A percentile compares a stretch with the other conserved stretches of the same genome.
phyloP scores from a whole-genome alignment of 92 coral and sea anemone genomes.

The Palythoa heliodiscus region DNA sequence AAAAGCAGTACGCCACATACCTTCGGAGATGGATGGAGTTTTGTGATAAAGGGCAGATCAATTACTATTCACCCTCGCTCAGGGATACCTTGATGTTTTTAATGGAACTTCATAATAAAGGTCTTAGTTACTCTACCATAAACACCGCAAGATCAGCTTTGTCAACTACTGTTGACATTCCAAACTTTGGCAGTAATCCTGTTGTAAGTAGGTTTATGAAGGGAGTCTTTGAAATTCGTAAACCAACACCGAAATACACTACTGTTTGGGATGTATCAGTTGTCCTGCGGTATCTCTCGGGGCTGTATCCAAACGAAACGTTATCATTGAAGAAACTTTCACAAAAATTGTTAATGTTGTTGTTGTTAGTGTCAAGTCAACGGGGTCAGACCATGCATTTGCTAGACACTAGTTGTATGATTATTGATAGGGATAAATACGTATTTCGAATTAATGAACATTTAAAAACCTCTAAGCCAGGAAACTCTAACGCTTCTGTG shows the following conservation, averaged over 20 bases:
- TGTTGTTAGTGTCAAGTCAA: not conserved
- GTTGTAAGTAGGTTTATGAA: slow-evolving; percentile 9
- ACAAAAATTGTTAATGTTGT: not conserved
- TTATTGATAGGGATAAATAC: slow-evolving; percentile 35
- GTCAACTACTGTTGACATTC: not conserved
- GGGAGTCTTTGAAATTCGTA: not conserved
- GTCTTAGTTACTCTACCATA: not conserved
- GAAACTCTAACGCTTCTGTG: slow-evolving; percentile 40
- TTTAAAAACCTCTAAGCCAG: slow-evolving; percentile 44
- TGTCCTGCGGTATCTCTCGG: not conserved
- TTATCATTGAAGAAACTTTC: slow-evolving; percentile 2
- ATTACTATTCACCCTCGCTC: not conserved
- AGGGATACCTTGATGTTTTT: not conserved
- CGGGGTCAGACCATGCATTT: slow-evolving; percentile 25
- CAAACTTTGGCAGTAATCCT: not conserved
- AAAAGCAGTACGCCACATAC: slow-evolving; percentile 20
- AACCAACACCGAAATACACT: not conserved
- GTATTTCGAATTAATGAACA: slow-evolving; percentile 42
- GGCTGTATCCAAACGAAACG: not conserved
- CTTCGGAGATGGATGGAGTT: slow-evolving; percentile 20
- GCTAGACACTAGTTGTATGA: slow-evolving; percentile 34
- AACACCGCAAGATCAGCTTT: not conserved
- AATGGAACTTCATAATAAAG: not conserved
- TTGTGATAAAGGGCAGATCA: slow-evolving; percentile 5
- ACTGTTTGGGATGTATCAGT: not conserved